Evolutionary conservation across 1,140 invertebrate genomes (phyloP).

Genomic region (Acyrthosiphon pisum): DNA sequence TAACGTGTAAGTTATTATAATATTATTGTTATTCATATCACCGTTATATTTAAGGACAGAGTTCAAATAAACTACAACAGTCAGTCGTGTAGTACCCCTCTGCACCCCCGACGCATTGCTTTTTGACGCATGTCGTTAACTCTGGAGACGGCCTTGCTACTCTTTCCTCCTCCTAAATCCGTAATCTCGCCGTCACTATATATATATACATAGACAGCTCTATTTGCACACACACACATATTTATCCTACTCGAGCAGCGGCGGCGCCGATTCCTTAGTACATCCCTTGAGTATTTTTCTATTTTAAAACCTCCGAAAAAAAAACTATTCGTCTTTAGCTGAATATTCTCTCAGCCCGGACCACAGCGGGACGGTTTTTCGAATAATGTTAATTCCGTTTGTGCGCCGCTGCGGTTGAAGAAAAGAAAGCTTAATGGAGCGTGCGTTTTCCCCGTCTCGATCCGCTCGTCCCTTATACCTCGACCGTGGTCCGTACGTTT

Average conservation of each 20-base stretch:
- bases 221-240: background rate
- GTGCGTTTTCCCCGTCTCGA: background rate
- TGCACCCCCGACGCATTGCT: background rate
- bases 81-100: background rate
- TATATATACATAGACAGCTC: background rate
- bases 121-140: background rate
- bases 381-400: slow-evolving; percentile 33
- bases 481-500: background rate
- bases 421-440: slow-evolving; percentile 16
- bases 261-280: background rate
- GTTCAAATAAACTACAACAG: background rate
- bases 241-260: background rate
- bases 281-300: no score
- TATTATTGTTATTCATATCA: background rate
- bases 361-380: background rate
- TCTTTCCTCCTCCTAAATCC: background rate
- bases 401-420: background rate
- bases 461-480: background rate
- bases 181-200: background rate
- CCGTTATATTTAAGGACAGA: background rate
- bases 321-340: background rate
- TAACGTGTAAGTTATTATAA: background rate
- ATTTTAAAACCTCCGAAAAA: no score
- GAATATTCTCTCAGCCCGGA: background rate
- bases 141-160: background rate